These are phyloP conservation scores for Patella depressa DNA, from an alignment of 2,888 invertebrate species.

Conservation along the genomic window DNA sequence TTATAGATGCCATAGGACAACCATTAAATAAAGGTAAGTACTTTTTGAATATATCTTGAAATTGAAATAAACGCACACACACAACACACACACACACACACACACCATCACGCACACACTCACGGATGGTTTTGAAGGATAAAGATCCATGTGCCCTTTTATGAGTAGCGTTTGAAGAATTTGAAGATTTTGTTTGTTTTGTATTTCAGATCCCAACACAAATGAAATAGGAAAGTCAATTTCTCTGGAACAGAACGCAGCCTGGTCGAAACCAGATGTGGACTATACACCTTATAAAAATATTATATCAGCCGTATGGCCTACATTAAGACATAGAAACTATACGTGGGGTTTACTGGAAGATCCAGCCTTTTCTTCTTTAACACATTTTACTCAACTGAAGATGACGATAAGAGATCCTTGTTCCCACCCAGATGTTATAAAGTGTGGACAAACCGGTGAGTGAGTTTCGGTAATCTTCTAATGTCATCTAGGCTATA, in stretches of 20 bases:
- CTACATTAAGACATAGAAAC: conserved; percentile 27
- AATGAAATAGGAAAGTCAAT: conserved; percentile 19
- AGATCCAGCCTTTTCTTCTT: background rate
- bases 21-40: background rate
- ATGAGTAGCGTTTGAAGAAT: too few species aligned
- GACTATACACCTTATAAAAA: conserved; percentile 39
- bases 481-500: background rate
- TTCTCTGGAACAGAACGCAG: conserved; percentile 24
- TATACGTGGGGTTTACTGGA: conserved; percentile 33
- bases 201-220: background rate
- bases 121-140: too few species aligned
- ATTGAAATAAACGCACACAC: too few species aligned
- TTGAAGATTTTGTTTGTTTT: too few species aligned
- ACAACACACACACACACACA: too few species aligned
- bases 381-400: background rate
- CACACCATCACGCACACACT: too few species aligned
- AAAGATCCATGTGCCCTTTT: too few species aligned
- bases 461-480: background rate
- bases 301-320: conserved; percentile 37
- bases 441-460: conserved; percentile 24
- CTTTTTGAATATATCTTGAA: too few species aligned
- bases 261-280: conserved; percentile 21
- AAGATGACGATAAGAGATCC: conserved; percentile 14
- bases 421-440: background rate
- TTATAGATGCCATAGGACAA: conserved; percentile 40